Evolutionary conservation across 2,888 invertebrate genomes (phyloP).

Genomic region (Meteorus colon): DNA sequence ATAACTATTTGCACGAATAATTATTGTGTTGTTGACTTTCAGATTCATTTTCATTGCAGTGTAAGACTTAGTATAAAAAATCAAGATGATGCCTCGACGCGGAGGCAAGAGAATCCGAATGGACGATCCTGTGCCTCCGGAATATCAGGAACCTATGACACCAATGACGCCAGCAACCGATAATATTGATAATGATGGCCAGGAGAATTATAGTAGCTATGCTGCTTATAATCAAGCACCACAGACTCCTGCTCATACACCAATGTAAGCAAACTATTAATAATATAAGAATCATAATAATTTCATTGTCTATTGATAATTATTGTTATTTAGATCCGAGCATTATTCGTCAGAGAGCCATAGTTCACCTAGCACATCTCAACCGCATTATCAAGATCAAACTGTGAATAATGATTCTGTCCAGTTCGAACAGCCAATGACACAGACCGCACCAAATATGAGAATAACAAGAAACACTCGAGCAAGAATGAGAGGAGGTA

Average conservation of each 20-base stretch:
- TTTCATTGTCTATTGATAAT: not conserved
- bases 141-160: conserved; percentile 84
- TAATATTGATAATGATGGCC: conserved; percentile 74
- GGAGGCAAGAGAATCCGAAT: conserved; percentile 94
- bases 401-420: conserved; percentile 62
- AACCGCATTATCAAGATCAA: conserved; percentile 54
- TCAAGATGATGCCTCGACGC: conserved; percentile 82
- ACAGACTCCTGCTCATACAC: conserved; percentile 69
- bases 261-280: conserved; percentile 57
- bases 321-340: conserved; percentile 58
- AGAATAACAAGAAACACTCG: conserved; percentile 72
- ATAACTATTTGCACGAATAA: no score
- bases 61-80: not conserved
- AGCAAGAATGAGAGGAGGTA: conserved; percentile 70
- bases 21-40: not conserved
- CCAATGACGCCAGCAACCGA: conserved; percentile 76
- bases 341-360: conserved; percentile 69
- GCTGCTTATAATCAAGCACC: conserved; percentile 71
- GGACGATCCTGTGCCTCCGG: conserved; percentile 90
- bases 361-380: conserved; percentile 67
- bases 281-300: not conserved
- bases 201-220: conserved; percentile 72
- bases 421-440: conserved; percentile 71
- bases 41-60: not conserved
- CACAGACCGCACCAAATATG: conserved; percentile 70